Evolutionary conservation across 2,888 invertebrate genomes (phyloP), one percentile per base, ranked within the genome.

Genomic region (Acanthosepion pharaonis): DNA sequence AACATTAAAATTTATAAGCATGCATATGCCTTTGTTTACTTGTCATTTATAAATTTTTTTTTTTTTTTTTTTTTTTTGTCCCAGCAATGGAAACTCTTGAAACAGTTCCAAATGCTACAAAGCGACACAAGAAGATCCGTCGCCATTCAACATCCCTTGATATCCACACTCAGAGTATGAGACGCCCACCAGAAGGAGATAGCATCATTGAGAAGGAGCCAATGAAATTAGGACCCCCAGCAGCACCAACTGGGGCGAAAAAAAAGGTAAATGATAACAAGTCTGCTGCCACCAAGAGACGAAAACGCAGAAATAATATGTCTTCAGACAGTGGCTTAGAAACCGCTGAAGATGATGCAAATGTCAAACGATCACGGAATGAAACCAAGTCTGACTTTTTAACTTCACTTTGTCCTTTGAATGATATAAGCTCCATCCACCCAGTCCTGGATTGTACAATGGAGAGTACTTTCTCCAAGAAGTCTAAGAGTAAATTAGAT

Each of bases 381-480:
- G 93, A 93, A 5, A 93, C 93, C 5, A 93, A 9, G 28, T 93
- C 93, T 28, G 93, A 93, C n/a, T 93, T 93, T 28, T 53, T 93
- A 15, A 93, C 93, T 93, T 93, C 97, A 0, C 96, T 96, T 15
- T 96, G 96, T 53, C 96, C 96, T 3, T 95, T 97, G 53, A 96
- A 96, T 95, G 96, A 96, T 95, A 96, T 97, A 94, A 97, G 97
- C 95, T 96, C 96, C 15, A 97, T 97, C 55, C 95, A 96, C 51
- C 96, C 96, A 18, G 95, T 96, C 6, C 96, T 96, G 23, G 96
- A 96, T 93, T 95, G 94, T 48, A 96, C 96, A 6, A 94, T 96
- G 95, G 95, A 96, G 94, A 95, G 96, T 15, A 96, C 96, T 55
- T 96, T 96, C 92, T 94, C 92, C 42, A 94, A 95, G 42, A 95